Conservation (phyloP, 2,797 vertebrate species). For the Falco biarmicus region DNA sequence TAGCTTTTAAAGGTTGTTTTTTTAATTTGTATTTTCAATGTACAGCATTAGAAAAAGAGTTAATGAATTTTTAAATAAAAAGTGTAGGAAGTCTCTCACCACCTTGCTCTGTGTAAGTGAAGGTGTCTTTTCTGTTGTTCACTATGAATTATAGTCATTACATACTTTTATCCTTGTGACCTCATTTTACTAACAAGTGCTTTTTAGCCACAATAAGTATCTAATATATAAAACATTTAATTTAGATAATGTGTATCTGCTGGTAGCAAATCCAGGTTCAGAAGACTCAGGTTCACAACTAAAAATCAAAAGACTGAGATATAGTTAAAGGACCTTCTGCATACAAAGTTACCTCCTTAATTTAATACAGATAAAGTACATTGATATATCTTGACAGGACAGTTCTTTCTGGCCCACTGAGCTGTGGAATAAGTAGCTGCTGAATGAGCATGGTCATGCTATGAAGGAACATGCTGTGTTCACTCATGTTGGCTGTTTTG, state of each 20-base stretch:
- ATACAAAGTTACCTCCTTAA: neutral
- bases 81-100: neutral
- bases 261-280: neutral
- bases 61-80: neutral
- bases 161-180: neutral
- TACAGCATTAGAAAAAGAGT: neutral
- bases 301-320: neutral
- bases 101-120: neutral
- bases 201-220: neutral
- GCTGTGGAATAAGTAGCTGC: neutral
- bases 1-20: neutral
- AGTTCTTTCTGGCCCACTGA: neutral
- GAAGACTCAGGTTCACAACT: neutral
- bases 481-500: neutral
- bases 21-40: neutral
- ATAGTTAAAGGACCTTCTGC: neutral
- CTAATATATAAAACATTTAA: neutral
- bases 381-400: neutral
- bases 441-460: neutral
- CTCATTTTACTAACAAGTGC: constrained; percentile 17
- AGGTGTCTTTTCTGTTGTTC: neutral
- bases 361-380: neutral
- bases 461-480: neutral
- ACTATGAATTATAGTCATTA: neutral
- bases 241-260: neutral